Conservation (phyloP, 2,797 vertebrate genomes). For the Phrynocephalus forsythii region DNA sequence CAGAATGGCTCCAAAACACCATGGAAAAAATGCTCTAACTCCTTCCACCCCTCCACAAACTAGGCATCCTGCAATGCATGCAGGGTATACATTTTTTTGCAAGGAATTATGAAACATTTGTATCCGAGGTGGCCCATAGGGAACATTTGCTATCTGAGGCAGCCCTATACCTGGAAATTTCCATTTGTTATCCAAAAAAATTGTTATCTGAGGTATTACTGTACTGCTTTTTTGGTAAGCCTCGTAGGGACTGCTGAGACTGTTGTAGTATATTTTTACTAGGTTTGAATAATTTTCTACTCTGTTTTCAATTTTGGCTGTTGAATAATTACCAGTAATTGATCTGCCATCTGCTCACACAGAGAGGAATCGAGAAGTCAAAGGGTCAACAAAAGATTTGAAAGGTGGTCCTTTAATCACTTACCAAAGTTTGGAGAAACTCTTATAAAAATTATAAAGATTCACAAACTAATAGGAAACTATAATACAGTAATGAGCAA, state of each 20-base stretch:
- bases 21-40: too few species aligned
- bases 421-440: constrained; percentile 36
- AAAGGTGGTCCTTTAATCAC: constrained; percentile 13
- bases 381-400: constrained; percentile 23
- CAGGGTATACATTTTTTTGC: too few species aligned
- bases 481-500: neutral
- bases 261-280: constrained; percentile 3
- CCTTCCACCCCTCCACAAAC: too few species aligned
- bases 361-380: constrained; percentile 3
- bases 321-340: constrained; percentile 23
- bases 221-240: neutral
- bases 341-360: constrained; percentile 41
- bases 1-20: too few species aligned
- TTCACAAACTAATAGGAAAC: neutral
- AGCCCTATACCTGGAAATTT: too few species aligned
- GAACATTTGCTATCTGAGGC: too few species aligned
- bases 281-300: neutral
- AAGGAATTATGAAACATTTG: too few species aligned
- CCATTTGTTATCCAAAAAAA: too few species aligned
- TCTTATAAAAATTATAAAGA: neutral
- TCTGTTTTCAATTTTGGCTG: constrained; percentile 1
- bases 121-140: too few species aligned
- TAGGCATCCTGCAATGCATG: too few species aligned
- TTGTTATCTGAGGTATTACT: too few species aligned
- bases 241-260: neutral